A percentile compares a stretch with the other conserved stretches of the same genome.
phyloP scores from a whole-genome alignment of 2,888 invertebrate genomes.

The Drosophila melanosoma region DNA sequence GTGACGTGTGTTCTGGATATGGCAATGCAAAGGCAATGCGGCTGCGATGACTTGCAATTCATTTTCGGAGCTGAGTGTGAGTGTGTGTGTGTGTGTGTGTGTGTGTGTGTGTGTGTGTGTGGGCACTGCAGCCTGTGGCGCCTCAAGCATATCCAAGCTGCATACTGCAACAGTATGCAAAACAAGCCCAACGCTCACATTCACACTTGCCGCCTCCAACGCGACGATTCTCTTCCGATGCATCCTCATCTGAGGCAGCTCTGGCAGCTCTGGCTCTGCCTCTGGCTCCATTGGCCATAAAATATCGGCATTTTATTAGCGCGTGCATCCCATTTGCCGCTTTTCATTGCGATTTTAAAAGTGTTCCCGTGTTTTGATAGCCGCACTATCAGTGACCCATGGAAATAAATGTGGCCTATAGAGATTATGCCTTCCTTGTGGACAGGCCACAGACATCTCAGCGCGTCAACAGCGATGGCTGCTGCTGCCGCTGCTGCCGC shows the following conservation, averaged over 20 bases:
- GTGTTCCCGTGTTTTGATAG: constrained; percentile 83
- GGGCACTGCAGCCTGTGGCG: constrained; percentile 55
- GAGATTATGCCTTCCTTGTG: constrained; percentile 76
- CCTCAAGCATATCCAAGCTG: constrained; percentile 26
- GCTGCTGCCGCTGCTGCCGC: constrained; percentile 6
- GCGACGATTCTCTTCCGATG: constrained; percentile 22
- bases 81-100: background rate
- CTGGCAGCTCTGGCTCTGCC: constrained; percentile 11
- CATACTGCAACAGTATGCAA: constrained; percentile 57
- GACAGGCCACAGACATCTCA: constrained; percentile 49
- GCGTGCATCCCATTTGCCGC: constrained; percentile 81
- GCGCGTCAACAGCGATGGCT: constrained; percentile 29
- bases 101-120: constrained; percentile 52
- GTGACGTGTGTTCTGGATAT: constrained; percentile 81
- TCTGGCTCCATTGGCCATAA: constrained; percentile 62
- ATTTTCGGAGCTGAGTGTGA: constrained; percentile 59
- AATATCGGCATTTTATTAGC: constrained; percentile 82
- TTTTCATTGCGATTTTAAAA: constrained; percentile 83
- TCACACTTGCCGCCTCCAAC: constrained; percentile 73
- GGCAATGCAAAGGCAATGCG: constrained; percentile 50
- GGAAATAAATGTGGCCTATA: constrained; percentile 83
- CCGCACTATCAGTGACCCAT: constrained; percentile 82
- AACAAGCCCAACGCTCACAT: constrained; percentile 55
- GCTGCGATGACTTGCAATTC: constrained; percentile 78
- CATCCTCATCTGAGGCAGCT: constrained; percentile 12